Conservation (phyloP, 2,113 vertebrate species). For the Falco punctatus region DNA sequence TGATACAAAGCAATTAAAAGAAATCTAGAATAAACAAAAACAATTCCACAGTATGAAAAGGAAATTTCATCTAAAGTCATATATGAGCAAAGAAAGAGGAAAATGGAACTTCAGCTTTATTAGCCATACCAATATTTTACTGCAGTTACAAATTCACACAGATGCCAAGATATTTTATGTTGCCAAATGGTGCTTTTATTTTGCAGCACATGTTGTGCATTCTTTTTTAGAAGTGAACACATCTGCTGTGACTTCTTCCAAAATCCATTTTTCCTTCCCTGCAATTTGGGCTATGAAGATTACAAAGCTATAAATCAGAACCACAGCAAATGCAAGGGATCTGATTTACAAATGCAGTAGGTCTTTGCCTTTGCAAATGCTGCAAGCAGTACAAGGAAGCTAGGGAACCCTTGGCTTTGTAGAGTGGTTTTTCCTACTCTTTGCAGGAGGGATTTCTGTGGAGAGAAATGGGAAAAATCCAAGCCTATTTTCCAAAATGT, state of each 20-base stretch:
- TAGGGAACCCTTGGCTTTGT: slow-evolving; percentile 16
- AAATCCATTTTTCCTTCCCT: slow-evolving; percentile 62
- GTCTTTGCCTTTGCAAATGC: slow-evolving; percentile 39
- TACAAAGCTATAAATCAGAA: slow-evolving; percentile 68
- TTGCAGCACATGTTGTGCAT: slow-evolving; percentile 78
- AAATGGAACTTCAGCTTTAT: slow-evolving; percentile 71
- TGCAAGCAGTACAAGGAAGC: background rate
- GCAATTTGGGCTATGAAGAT: slow-evolving; percentile 67
- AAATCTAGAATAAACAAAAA: background rate
- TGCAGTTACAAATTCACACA: slow-evolving; percentile 76
- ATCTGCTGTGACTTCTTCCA: slow-evolving; percentile 78
- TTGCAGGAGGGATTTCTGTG: background rate
- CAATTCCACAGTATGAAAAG: background rate
- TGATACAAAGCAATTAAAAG: background rate
- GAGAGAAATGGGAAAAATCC: background rate
- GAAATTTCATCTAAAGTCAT: slow-evolving; percentile 39
- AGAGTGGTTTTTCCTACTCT: background rate
- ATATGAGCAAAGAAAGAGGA: slow-evolving; percentile 42
- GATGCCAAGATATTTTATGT: slow-evolving; percentile 81
- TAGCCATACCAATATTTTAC: slow-evolving; percentile 79
- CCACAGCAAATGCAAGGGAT: slow-evolving; percentile 21
- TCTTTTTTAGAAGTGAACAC: slow-evolving; percentile 80
- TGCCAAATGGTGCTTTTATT: slow-evolving; percentile 82
- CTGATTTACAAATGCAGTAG: slow-evolving; percentile 59
- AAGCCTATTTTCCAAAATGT: background rate